Percentiles rank a stretch among this genome's conserved stretches.
Evolutionary conservation across 2,797 vertebrate species (phyloP).

Genomic region (Podarcis lilfordi): DNA sequence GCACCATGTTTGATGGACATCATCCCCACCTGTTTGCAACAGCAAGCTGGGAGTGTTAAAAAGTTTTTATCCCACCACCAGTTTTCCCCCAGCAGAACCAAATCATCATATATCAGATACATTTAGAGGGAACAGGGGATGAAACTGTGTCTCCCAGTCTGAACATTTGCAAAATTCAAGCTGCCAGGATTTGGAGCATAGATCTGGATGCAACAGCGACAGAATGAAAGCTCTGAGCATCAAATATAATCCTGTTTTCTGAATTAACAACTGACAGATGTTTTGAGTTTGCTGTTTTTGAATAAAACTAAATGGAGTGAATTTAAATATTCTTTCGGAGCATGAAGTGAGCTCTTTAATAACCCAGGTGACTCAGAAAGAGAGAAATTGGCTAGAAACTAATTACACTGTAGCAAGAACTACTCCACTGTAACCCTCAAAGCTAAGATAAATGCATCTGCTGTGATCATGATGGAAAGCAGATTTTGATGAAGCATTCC

Average conservation of each 20-base stretch:
- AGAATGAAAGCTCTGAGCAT: background rate
- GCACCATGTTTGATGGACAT: background rate
- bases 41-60: background rate
- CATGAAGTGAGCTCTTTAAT: constrained; percentile 17
- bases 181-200: background rate
- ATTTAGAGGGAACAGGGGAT: background rate
- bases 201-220: background rate
- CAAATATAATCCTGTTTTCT: background rate
- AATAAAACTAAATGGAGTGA: constrained; percentile 1
- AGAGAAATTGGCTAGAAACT: constrained; percentile 12
- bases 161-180: background rate
- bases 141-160: background rate
- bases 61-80: too few species aligned
- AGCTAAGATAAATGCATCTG: constrained; percentile 11
- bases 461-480: background rate
- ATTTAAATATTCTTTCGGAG: background rate
- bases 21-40: too few species aligned
- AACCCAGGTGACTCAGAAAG: constrained; percentile 12
- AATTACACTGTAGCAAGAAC: background rate
- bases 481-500: constrained; percentile 1
- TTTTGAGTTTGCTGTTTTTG: constrained; percentile 8
- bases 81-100: too few species aligned
- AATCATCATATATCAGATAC: background rate
- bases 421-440: background rate
- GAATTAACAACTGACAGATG: constrained; percentile 1